These are phyloP conservation scores for Psittacula echo DNA, from an alignment of 2,797 vertebrate genomes.

Conservation along the genomic window DNA sequence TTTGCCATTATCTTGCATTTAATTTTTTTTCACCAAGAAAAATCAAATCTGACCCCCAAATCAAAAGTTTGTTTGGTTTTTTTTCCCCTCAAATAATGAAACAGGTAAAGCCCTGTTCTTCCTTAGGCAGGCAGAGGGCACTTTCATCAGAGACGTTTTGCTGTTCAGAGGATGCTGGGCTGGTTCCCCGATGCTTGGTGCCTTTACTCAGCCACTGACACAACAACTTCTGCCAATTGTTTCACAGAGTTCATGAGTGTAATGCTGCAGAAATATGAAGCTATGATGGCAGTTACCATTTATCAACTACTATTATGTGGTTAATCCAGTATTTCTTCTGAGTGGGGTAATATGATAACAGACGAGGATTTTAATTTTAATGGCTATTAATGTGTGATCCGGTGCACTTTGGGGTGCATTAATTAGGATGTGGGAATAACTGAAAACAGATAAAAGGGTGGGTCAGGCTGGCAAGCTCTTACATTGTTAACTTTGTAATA, in stretches of 20 bases:
- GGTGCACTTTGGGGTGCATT: not conserved
- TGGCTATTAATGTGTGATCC: not conserved
- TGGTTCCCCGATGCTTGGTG: not conserved
- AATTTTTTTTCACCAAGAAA: not conserved
- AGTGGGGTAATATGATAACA: not conserved
- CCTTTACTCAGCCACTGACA: accelerated
- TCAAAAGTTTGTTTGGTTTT: too few relatives aligned
- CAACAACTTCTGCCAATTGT: accelerated
- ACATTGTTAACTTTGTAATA: not conserved
- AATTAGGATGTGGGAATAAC: not conserved
- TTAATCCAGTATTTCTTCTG: not conserved
- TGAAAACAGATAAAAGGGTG: not conserved
- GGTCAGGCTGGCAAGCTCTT: not conserved
- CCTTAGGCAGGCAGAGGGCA: not conserved
- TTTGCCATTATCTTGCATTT: not conserved
- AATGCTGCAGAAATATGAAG: not conserved
- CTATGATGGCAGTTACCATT: not conserved
- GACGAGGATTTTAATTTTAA: not conserved
- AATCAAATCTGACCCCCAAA: not conserved
- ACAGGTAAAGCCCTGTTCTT: not conserved
- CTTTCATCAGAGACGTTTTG: not conserved
- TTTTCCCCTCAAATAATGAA: not conserved
- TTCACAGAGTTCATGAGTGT: not conserved
- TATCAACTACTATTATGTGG: not conserved
- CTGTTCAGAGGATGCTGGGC: not conserved